Conservation (phyloP, 2,797 vertebrate genomes). For the Erpetoichthys calabaricus region DNA sequence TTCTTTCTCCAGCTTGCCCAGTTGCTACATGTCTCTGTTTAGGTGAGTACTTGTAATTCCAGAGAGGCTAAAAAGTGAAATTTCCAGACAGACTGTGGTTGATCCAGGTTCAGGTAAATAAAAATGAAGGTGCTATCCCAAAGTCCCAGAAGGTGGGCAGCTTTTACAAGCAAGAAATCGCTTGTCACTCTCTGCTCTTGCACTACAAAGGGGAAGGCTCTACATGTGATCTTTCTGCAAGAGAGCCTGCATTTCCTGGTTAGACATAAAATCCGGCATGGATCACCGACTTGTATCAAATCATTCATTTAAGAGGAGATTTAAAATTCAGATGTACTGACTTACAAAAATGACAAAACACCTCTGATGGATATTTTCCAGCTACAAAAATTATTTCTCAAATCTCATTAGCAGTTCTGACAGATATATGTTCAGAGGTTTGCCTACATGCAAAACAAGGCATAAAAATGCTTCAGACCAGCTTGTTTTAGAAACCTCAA, state of each 20-base stretch:
- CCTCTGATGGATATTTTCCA: too few relatives aligned
- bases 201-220: constrained; percentile 81
- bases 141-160: constrained; percentile 35
- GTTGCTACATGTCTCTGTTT: constrained; percentile 11
- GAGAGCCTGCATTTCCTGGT: constrained; percentile 57
- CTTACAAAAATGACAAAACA: too few relatives aligned
- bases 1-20: constrained; percentile 52
- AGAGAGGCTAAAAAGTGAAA: constrained; percentile 34
- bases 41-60: constrained; percentile 40
- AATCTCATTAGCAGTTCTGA: too few relatives aligned
- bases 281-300: constrained; percentile 30
- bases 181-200: constrained; percentile 70
- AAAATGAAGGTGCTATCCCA: constrained; percentile 38
- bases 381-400: too few relatives aligned
- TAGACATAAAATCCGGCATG: constrained; percentile 50
- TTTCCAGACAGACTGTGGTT: constrained; percentile 32
- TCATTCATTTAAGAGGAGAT: constrained; percentile 12
- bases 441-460: too few relatives aligned
- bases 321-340: not conserved
- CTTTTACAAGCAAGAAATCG: constrained; percentile 60
- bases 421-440: too few relatives aligned
- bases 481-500: too few relatives aligned
- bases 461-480: too few relatives aligned
- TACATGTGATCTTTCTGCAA: constrained; percentile 79
- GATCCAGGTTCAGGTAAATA: constrained; percentile 43